phyloP scores from a whole-genome alignment of 2,888 invertebrate species.

The Parascotia fuliginaria region DNA sequence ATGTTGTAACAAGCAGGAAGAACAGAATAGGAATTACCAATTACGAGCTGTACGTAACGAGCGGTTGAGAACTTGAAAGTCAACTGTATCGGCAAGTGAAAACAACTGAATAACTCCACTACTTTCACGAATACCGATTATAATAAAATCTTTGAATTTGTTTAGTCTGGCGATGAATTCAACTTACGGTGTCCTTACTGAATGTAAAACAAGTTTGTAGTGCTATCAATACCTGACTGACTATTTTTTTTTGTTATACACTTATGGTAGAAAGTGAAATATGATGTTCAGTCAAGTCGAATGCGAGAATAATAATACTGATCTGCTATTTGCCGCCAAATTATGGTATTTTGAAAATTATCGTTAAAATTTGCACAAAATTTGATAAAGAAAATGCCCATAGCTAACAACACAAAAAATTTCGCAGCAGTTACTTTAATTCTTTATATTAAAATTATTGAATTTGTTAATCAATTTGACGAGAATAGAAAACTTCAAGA shows the following conservation, averaged over 20 bases:
- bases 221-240: slow-evolving; percentile 38
- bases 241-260: slow-evolving; percentile 31
- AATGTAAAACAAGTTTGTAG: slow-evolving; percentile 22
- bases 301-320: too few relatives aligned
- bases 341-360: too few relatives aligned
- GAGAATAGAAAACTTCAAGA: too few relatives aligned
- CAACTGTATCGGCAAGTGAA: slow-evolving; percentile 36
- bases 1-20: slow-evolving; percentile 14
- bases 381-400: too few relatives aligned
- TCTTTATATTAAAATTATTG: too few relatives aligned
- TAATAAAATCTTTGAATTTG: slow-evolving; percentile 1
- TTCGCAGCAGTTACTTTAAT: too few relatives aligned
- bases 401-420: too few relatives aligned
- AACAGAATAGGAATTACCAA: slow-evolving; percentile 23
- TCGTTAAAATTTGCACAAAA: too few relatives aligned
- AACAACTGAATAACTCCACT: slow-evolving; percentile 39
- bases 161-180: slow-evolving; percentile 5
- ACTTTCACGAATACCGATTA: slow-evolving; percentile 39
- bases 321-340: too few relatives aligned
- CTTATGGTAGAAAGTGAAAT: slow-evolving; percentile 11
- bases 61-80: slow-evolving; percentile 41
- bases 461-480: too few relatives aligned
- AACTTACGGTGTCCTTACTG: slow-evolving; percentile 8
- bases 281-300: too few relatives aligned
- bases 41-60: slow-evolving; percentile 30